Percentiles rank a stretch among this genome's conserved stretches.
Conservation (phyloP, 2,113 vertebrate species). For the Halichoeres trimaculatus region DNA sequence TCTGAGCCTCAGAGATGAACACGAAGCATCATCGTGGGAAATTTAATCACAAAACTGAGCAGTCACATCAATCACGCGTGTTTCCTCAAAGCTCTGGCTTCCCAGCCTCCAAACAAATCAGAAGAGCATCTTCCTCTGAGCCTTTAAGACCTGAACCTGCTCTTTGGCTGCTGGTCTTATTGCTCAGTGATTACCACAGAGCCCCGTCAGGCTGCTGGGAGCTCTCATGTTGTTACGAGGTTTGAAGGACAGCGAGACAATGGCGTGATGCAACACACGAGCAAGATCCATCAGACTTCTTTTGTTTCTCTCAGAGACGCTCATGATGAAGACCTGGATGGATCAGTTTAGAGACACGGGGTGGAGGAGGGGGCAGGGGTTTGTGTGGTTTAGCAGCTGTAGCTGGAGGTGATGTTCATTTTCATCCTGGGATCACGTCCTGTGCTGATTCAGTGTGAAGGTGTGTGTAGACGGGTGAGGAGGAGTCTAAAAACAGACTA, state of each 20-base stretch:
- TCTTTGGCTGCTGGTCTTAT: neutral
- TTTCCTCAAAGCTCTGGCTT: neutral
- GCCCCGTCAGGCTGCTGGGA: neutral
- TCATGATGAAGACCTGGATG: neutral
- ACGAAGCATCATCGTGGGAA: neutral
- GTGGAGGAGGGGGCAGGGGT: neutral
- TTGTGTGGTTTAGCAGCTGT: neutral
- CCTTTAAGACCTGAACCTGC: neutral
- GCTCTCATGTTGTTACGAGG: neutral
- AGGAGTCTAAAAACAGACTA: neutral
- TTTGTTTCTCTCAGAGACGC: neutral
- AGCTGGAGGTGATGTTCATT: neutral
- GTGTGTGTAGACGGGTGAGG: neutral
- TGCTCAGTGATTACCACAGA: neutral
- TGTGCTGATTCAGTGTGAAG: neutral
- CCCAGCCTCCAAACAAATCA: neutral
- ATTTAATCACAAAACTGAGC: neutral
- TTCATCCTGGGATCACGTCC: neutral
- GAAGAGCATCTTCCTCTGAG: neutral
- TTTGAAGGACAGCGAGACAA: slow-evolving; percentile 1
- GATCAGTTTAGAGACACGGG: neutral
- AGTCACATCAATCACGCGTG: neutral
- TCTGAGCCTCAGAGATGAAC: no score
- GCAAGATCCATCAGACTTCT: neutral
- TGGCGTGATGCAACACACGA: neutral